These are phyloP conservation scores for Lypha dubia DNA, from an alignment of 2,888 invertebrate species.

Conservation along the genomic window DNA sequence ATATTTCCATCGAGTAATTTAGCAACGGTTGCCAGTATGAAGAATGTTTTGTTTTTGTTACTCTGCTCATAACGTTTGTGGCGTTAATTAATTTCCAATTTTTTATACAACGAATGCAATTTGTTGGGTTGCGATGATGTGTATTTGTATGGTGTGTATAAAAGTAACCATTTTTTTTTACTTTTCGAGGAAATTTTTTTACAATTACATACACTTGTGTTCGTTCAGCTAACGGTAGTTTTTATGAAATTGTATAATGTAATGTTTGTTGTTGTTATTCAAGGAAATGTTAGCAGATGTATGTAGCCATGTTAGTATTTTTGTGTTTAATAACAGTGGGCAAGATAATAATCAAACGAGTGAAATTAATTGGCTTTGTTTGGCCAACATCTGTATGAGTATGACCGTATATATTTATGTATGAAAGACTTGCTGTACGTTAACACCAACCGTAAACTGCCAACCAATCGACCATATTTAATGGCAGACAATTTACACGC, in stretches of 20 bases:
- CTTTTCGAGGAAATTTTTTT: conserved; percentile 17
- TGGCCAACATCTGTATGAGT: background rate
- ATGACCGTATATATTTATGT: background rate
- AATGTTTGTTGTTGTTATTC: background rate
- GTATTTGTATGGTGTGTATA: background rate
- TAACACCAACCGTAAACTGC: conserved; percentile 31
- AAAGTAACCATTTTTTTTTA: background rate
- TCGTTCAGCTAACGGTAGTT: background rate
- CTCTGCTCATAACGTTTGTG: conserved; percentile 61
- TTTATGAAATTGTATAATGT: conserved; percentile 18
- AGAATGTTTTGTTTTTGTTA: background rate
- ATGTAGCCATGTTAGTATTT: background rate
- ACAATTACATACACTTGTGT: background rate
- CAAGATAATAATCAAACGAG: conserved; percentile 40
- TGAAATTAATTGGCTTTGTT: conserved; percentile 59
- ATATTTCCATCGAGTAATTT: conserved; percentile 7
- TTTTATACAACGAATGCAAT: conserved; percentile 47
- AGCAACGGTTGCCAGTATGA: conserved; percentile 15
- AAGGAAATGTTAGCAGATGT: conserved; percentile 10
- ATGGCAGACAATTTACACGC: conserved; percentile 57
- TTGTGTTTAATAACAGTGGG: conserved; percentile 20
- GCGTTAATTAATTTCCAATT: conserved; percentile 70
- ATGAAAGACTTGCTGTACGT: background rate
- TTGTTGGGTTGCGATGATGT: background rate
- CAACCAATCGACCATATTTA: conserved; percentile 49